These are phyloP conservation scores for Dicroscelio sp. DNA, from an alignment of 2,888 invertebrate genomes.

Conservation along the genomic window DNA sequence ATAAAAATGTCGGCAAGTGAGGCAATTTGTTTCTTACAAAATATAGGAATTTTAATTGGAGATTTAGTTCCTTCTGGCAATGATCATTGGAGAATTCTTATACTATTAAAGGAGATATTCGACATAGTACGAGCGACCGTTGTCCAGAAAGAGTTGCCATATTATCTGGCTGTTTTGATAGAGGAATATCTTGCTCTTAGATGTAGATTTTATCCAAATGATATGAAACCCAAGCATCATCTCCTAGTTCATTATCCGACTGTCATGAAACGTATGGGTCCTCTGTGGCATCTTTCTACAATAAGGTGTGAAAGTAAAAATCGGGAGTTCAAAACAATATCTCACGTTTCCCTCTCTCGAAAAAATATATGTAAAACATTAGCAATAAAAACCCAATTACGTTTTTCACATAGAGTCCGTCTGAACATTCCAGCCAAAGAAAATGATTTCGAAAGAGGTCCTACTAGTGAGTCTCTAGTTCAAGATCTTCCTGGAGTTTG, in stretches of 20 bases:
- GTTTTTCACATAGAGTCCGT: neutral
- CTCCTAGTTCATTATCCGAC: conserved; percentile 27
- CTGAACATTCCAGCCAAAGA: too few species aligned
- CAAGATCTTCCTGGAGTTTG: neutral
- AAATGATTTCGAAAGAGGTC: neutral
- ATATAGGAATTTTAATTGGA: conserved; percentile 71
- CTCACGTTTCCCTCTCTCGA: conserved; percentile 32
- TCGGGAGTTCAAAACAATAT: conserved; percentile 36
- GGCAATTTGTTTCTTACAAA: conserved; percentile 66
- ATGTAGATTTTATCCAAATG: neutral
- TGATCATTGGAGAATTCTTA: conserved; percentile 65
- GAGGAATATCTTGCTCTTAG: neutral
- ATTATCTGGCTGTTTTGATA: neutral
- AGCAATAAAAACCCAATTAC: conserved; percentile 35
- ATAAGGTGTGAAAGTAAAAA: conserved; percentile 38
- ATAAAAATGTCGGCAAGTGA: conserved; percentile 70
- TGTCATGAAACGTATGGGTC: conserved; percentile 61
- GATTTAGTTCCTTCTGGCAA: conserved; percentile 60
- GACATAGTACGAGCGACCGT: conserved; percentile 51
- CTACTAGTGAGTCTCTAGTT: neutral
- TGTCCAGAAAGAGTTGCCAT: neutral
- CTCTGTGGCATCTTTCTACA: conserved; percentile 6
- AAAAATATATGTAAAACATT: conserved; percentile 59
- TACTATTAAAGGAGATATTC: conserved; percentile 51
- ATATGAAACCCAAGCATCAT: conserved; percentile 70